phyloP scores from a whole-genome alignment of 2,888 invertebrate genomes.

The Anarsia innoxiella region DNA sequence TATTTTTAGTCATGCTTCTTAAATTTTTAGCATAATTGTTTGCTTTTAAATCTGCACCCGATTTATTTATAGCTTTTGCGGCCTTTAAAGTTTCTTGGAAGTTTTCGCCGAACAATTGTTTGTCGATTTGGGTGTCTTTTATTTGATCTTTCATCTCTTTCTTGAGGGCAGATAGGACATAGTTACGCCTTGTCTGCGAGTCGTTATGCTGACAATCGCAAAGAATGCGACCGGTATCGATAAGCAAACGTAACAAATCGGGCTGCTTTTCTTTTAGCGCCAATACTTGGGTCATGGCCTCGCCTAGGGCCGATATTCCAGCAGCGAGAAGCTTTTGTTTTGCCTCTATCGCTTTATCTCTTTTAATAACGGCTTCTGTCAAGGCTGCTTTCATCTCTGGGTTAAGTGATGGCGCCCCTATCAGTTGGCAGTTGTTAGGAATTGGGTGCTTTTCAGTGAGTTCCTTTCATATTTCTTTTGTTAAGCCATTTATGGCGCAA shows the following conservation, averaged over 20 bases:
- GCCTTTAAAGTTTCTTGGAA: slow-evolving; percentile 18
- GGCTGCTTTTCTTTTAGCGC: slow-evolving; percentile 10
- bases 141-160: slow-evolving; percentile 20
- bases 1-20: background rate
- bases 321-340: slow-evolving; percentile 21
- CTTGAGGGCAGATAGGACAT: slow-evolving; percentile 12
- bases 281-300: background rate
- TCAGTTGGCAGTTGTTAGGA: slow-evolving; percentile 18
- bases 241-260: slow-evolving; percentile 9
- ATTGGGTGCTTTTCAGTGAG: slow-evolving; percentile 16
- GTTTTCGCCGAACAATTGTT: slow-evolving; percentile 17
- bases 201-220: slow-evolving; percentile 19
- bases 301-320: slow-evolving; percentile 18
- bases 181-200: slow-evolving; percentile 13
- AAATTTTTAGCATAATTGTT: background rate
- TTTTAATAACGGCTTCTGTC: slow-evolving; percentile 15
- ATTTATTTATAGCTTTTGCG: slow-evolving; percentile 18
- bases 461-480: slow-evolving; percentile 19
- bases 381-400: slow-evolving; percentile 20
- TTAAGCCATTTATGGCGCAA: slow-evolving; percentile 16
- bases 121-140: slow-evolving; percentile 17
- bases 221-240: slow-evolving; percentile 15
- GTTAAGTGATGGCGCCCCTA: slow-evolving; percentile 22
- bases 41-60: slow-evolving; percentile 17
- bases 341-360: slow-evolving; percentile 21